Percentiles rank a stretch among this genome's conserved stretches.
Conservation (phyloP, 2,797 vertebrate species). For the Coilia nasus region DNA sequence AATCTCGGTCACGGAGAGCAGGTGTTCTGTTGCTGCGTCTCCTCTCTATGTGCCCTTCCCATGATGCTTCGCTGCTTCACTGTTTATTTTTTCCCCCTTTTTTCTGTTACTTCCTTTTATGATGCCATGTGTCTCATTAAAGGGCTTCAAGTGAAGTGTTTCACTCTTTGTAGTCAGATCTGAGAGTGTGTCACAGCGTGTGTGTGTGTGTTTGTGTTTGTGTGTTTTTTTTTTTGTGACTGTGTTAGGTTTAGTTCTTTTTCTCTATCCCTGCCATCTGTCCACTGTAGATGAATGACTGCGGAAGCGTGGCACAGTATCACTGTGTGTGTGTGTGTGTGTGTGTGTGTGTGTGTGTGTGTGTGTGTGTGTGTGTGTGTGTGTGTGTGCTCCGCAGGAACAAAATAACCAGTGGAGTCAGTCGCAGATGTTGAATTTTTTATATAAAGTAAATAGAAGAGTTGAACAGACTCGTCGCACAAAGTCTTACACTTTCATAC, state of each 20-base stretch:
- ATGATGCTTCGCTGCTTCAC: not conserved
- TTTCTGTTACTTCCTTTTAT: not conserved
- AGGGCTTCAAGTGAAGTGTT: not conserved
- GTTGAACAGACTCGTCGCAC: conserved; percentile 72
- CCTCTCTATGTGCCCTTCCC: too few relatives aligned
- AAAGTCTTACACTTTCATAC: conserved; percentile 70
- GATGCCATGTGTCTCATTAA: not conserved
- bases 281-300: too few relatives aligned
- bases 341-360: not conserved
- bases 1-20: not conserved
- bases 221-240: not conserved
- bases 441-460: conserved; percentile 79
- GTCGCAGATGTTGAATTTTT: conserved; percentile 61
- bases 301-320: too few relatives aligned
- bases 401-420: not conserved
- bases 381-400: not conserved
- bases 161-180: not conserved
- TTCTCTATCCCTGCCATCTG: too few relatives aligned
- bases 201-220: not conserved
- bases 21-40: not conserved
- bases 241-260: too few relatives aligned
- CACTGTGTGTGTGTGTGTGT: not conserved
- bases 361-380: not conserved
- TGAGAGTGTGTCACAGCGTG: not conserved
- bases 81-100: not conserved